phyloP scores from a whole-genome alignment of 1,140 invertebrate species.

The Coenobita brevimanus region DNA sequence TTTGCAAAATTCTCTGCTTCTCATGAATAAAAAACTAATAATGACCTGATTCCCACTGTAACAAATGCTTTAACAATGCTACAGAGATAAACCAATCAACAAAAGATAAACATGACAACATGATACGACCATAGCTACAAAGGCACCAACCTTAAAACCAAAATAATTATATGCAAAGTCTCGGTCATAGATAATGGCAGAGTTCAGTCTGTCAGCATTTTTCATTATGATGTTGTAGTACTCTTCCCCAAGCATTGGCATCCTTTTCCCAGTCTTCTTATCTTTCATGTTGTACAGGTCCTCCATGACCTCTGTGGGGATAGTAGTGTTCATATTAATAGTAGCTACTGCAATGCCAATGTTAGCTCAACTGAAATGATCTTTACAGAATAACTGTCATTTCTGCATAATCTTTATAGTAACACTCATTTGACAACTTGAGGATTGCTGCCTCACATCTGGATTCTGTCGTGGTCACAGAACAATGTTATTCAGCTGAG shows the following conservation, averaged over 20 bases:
- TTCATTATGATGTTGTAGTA: conserved; percentile 88
- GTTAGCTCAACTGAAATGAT: too few relatives aligned
- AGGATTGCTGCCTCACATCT: too few relatives aligned
- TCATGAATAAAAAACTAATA: too few relatives aligned
- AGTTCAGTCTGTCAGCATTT: conserved; percentile 92
- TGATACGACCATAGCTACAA: background rate
- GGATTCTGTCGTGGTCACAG: too few relatives aligned
- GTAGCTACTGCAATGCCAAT: too few relatives aligned
- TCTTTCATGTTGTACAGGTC: conserved; percentile 88
- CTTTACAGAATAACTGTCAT: too few relatives aligned
- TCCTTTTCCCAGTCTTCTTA: conserved; percentile 80
- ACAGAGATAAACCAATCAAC: conserved; percentile 8
- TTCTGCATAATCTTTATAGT: too few relatives aligned
- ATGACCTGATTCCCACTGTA: too few relatives aligned
- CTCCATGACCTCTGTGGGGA: conserved; percentile 88
- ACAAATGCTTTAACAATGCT: too few relatives aligned
- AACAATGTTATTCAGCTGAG: too few relatives aligned
- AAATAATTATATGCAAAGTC: conserved; percentile 99
- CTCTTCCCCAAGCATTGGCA: conserved; percentile 90
- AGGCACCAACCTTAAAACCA: conserved; percentile 89
- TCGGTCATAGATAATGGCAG: conserved; percentile 97
- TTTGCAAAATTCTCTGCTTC: too few relatives aligned
- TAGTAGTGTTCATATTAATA: background rate
- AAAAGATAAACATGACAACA: background rate
- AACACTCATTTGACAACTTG: too few relatives aligned